Base-by-base conservation (phyloP, 2,888 invertebrate genomes). In the Agrochola circellaris region DNA sequence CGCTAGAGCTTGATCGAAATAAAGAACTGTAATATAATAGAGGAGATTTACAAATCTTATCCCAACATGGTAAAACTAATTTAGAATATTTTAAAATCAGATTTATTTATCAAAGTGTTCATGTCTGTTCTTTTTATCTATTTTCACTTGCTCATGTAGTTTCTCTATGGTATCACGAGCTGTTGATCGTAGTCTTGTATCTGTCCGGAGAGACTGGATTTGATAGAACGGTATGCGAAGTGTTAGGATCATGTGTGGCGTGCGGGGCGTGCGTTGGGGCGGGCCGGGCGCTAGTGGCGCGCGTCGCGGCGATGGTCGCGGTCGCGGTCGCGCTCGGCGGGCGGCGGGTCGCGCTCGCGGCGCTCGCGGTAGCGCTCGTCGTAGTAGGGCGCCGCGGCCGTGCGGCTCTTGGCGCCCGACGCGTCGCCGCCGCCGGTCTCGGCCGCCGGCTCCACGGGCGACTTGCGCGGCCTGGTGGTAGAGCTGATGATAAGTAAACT, bases 351-450 rank as follows among this genome's bases (percentile, higher is more conserved):
- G 93, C 97, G 93, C 96, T 98, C 93, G 97, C 97, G 94, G 88
- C 97, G 90, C 97, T 97, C 95, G 96, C 97, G 97, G 96, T 99
- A 99, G 82, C 99, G 97, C 95, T 99, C 99, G 89, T 99, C 99
- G 95, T 99, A 99, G 97, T 99, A 99, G 80, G 98, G 97, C 65
- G 96, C 97, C 30, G 96, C 95, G 42, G 94, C 95, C 2, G 97
- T 92, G 51, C 98, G 97, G 78, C 97, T 96, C 95, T 97, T 97
- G 89, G 97, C 91, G 89, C 97, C 92, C 91, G 92, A 85, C 79
- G 97, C 90, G 90, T 95, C 93, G 81, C 94, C 94, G 23, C 95
- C 93, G 88, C 97, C 94, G 90, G 93, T 96, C 93, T 97, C 97
- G 45, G 96, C 96, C 3, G 87, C 91, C 30, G 93, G 90, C 90